These are phyloP conservation scores for Formica exsecta DNA, from an alignment of 1,140 invertebrate genomes.

Conservation along the genomic window DNA sequence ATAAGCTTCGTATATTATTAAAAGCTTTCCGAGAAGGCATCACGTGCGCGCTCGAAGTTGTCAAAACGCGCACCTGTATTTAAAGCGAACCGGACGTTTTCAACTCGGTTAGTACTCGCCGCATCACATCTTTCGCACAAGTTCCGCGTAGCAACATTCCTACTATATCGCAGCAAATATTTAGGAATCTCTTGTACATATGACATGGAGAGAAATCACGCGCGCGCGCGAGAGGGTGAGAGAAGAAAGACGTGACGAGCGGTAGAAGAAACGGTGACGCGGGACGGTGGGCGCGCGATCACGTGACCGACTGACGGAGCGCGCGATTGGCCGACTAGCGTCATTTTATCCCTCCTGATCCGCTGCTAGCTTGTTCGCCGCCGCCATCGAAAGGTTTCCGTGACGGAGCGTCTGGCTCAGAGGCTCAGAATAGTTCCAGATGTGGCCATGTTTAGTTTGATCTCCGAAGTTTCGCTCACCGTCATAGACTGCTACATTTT, in stretches of 20 bases:
- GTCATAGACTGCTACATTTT: slow-evolving; percentile 79
- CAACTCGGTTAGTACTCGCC: slow-evolving; percentile 20
- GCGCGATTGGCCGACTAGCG: slow-evolving; percentile 69
- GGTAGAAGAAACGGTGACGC: neutral
- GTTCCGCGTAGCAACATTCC: slow-evolving; percentile 11
- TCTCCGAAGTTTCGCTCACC: slow-evolving; percentile 85
- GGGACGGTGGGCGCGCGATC: slow-evolving; percentile 47
- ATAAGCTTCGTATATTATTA: neutral
- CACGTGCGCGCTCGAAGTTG: neutral
- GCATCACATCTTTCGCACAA: slow-evolving; percentile 22
- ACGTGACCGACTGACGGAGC: slow-evolving; percentile 67
- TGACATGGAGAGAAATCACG: neutral
- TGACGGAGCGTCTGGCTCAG: slow-evolving; percentile 78
- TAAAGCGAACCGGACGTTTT: slow-evolving; percentile 63
- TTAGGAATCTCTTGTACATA: slow-evolving; percentile 63
- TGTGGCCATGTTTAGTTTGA: slow-evolving; percentile 87
- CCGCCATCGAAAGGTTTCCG: slow-evolving; percentile 65
- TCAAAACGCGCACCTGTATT: slow-evolving; percentile 19
- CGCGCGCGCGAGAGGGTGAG: neutral
- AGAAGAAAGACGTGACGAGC: neutral
- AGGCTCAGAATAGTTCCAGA: slow-evolving; percentile 86
- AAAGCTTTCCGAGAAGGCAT: neutral
- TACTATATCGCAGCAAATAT: slow-evolving; percentile 9
- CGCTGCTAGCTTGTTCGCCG: slow-evolving; percentile 55
- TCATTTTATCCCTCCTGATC: slow-evolving; percentile 64